Base-by-base conservation (phyloP, 2,888 invertebrate genomes). In the Lepidochitona cinerea region DNA sequence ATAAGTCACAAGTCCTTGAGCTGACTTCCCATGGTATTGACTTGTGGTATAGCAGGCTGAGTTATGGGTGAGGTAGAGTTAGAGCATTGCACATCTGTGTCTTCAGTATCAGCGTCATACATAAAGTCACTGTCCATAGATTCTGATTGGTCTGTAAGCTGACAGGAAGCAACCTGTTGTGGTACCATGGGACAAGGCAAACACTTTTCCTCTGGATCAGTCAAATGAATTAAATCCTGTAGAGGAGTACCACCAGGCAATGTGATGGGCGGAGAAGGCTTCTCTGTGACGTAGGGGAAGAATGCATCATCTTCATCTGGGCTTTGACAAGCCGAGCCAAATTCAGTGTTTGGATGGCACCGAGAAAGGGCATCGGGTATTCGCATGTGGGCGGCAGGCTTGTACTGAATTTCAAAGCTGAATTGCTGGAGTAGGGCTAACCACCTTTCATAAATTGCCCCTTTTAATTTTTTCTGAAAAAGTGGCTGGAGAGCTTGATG, bases 241-340 rank as follows among this genome's bases (percentile, higher is more conserved):
- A 66, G 37, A 9, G n/a, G n/a, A 18, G 1, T 12, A 12, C 35
- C 66, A 18, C 23, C 37, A 1, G 66, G n/a, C 66, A 66, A 14
- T 18, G 23, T 26, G 26, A 66, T 66, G 18, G 59, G 29, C 32
- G 32, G 36, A 36, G 37, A 18, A 2, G 35, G 14, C 29, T 37
- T 33, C 32, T 65, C 66, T 66, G 35, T 35, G n/a, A 66, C 66
- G 37, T 66, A 66, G 14, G 66, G 66, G 37, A 66, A 66, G 35
- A n/a, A 66, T n/a, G 66, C 35, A 26, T 66, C 66, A 14, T 66
- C 66, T 37, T 66, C 66, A 66, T 66, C 66, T 2, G 37, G 66
- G 26, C 66, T 66, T 26, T 4, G 37, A n/a, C 4, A 1, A 4
- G 66, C 66, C 14, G 59, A 59, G 23, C 59, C 59, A 59, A 59